Conservation (phyloP, 2,113 vertebrate species). For the Psettodes erumei region DNA sequence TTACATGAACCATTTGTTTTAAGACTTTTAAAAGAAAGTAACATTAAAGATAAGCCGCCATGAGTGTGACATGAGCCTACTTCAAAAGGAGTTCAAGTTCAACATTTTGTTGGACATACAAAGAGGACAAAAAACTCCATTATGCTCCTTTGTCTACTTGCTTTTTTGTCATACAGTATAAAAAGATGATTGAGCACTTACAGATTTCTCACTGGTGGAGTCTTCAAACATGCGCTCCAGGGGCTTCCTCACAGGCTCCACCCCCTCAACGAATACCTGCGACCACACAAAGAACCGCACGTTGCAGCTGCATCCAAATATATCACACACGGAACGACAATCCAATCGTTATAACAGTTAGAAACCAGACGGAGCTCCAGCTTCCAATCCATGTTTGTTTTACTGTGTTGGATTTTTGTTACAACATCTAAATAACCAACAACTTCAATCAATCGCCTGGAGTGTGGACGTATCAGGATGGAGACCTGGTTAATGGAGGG, state of each 20-base stretch:
- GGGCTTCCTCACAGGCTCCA: constrained; percentile 87
- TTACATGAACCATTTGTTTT: background rate
- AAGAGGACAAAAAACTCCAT: background rate
- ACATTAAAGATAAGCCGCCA: background rate
- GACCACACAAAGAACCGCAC: constrained; percentile 22
- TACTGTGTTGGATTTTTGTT: no score
- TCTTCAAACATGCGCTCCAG: constrained; percentile 91
- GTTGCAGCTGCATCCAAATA: background rate
- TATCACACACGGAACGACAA: background rate
- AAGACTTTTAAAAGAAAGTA: background rate
- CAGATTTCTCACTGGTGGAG: constrained; percentile 88
- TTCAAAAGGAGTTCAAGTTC: background rate
- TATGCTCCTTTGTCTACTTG: background rate
- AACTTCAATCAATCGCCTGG: background rate
- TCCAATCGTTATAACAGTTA: background rate
- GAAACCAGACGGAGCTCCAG: background rate
- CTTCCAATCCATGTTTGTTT: no score
- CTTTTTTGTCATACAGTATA: background rate
- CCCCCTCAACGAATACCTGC: constrained; percentile 93
- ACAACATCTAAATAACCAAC: no score
- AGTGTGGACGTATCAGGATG: background rate
- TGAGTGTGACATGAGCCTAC: background rate
- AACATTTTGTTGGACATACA: background rate
- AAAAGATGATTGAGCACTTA: constrained; percentile 73
- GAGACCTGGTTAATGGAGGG: constrained; percentile 93